These are phyloP conservation scores for Zygogramma bicolorata DNA, from an alignment of 2,888 invertebrate species.

Conservation along the genomic window DNA sequence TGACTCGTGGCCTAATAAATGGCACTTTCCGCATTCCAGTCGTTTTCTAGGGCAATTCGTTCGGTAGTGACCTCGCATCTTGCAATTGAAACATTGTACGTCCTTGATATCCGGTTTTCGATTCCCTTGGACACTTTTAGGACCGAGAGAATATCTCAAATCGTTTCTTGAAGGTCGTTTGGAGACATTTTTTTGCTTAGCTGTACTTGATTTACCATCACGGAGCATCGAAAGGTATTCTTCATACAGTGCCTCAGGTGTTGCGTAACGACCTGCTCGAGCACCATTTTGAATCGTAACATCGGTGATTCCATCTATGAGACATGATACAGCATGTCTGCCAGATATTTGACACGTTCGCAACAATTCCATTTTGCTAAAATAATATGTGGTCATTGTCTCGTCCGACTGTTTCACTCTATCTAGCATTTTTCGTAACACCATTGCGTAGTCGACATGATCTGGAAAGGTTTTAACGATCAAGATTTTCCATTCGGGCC, in stretches of 20 bases:
- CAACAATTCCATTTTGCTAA: conserved; percentile 38
- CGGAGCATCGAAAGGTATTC: conserved; percentile 33
- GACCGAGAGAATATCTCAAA: too few relatives aligned
- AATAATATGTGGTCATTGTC: conserved; percentile 29
- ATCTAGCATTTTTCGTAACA: conserved; percentile 34
- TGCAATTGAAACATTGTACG: conserved; percentile 39
- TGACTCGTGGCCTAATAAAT: conserved; percentile 35
- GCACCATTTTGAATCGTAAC: conserved; percentile 28
- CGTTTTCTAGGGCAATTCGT: conserved; percentile 29
- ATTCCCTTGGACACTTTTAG: background rate
- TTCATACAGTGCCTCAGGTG: conserved; percentile 32
- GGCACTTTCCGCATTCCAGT: conserved; percentile 28
- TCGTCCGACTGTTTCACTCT: too few relatives aligned
- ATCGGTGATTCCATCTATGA: conserved; percentile 30
- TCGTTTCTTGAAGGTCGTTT: background rate
- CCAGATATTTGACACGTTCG: conserved; percentile 31
- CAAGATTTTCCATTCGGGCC: conserved; percentile 37
- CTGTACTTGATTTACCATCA: background rate
- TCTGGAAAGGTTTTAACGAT: conserved; percentile 42
- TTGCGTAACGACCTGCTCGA: conserved; percentile 28
- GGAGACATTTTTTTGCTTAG: background rate
- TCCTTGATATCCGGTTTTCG: background rate
- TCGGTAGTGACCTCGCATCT: conserved; percentile 29
- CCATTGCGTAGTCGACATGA: conserved; percentile 36
- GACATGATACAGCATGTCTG: conserved; percentile 35